A percentile compares a stretch with the other conserved stretches of the same genome.
Evolutionary conservation across 2,797 vertebrate species (phyloP).

Genomic region (Anas georgica): DNA sequence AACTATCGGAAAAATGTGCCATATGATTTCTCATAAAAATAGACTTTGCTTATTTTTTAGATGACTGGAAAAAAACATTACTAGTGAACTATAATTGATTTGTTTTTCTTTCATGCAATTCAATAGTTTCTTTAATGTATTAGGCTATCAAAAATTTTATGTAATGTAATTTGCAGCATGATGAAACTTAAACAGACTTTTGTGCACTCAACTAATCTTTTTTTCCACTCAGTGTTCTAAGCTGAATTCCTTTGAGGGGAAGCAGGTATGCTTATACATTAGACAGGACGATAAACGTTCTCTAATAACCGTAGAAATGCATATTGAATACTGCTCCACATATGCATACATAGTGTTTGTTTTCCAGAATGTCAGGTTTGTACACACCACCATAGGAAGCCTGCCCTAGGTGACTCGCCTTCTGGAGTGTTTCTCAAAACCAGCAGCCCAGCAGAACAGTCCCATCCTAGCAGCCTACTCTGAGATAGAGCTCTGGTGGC

Average conservation of each 20-base stretch:
- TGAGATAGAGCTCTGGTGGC: background rate
- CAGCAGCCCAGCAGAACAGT: background rate
- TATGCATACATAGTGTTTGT: background rate
- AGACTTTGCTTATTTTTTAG: conserved; percentile 42
- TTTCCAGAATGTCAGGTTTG: background rate
- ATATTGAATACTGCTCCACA: background rate
- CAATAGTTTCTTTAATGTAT: background rate
- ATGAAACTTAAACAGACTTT: background rate
- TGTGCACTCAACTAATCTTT: background rate
- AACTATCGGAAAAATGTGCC: conserved; percentile 37
- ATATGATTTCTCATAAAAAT: conserved; percentile 50
- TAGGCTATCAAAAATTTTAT: background rate
- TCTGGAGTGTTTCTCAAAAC: background rate
- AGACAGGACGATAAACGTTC: background rate
- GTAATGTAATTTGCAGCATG: conserved; percentile 22
- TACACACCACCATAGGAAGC: background rate
- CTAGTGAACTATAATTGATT: conserved; percentile 61
- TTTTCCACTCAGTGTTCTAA: background rate
- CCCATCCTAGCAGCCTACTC: background rate
- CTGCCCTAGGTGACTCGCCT: background rate
- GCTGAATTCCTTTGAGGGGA: background rate
- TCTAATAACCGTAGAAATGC: background rate
- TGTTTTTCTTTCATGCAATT: conserved; percentile 26
- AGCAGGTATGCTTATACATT: background rate
- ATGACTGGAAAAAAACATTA: conserved; percentile 26